Evolutionary conservation across 2,888 invertebrate species (phyloP).

Genomic region (Volucella inflata): DNA sequence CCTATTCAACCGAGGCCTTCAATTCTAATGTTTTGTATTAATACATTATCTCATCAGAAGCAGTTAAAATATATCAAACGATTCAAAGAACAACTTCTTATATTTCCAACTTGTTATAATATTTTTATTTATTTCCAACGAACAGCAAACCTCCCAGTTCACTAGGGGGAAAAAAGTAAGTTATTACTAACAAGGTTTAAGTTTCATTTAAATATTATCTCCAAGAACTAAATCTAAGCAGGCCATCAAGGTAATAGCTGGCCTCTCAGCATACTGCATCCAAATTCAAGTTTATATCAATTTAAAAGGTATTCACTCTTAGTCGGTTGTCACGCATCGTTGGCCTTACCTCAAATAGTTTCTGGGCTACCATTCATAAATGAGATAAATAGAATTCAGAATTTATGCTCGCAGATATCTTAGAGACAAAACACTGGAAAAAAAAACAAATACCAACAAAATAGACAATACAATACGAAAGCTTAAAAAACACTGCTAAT

Average conservation of each 20-base stretch:
- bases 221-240: constrained; percentile 68
- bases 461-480: constrained; percentile 9
- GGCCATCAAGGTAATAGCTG: constrained; percentile 54
- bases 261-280: constrained; percentile 52
- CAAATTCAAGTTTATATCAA: constrained; percentile 68
- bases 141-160: constrained; percentile 6
- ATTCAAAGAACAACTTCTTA: no score
- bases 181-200: constrained; percentile 38
- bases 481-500: constrained; percentile 6
- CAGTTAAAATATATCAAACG: no score
- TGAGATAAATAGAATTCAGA: constrained; percentile 62
- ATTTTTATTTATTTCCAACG: background rate
- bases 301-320: constrained; percentile 53
- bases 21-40: no score
- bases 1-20: no score
- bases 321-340: constrained; percentile 63
- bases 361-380: constrained; percentile 60
- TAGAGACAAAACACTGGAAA: constrained; percentile 27
- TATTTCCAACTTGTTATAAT: background rate
- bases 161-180: background rate
- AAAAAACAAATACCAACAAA: constrained; percentile 26
- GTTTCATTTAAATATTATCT: constrained; percentile 54
- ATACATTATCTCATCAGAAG: no score
- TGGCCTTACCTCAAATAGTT: constrained; percentile 54
- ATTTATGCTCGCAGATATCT: constrained; percentile 4